A percentile compares a stretch with the other conserved stretches of the same genome.
Conservation (phyloP, 2,888 invertebrate genomes). For the Dasypolia templi region DNA sequence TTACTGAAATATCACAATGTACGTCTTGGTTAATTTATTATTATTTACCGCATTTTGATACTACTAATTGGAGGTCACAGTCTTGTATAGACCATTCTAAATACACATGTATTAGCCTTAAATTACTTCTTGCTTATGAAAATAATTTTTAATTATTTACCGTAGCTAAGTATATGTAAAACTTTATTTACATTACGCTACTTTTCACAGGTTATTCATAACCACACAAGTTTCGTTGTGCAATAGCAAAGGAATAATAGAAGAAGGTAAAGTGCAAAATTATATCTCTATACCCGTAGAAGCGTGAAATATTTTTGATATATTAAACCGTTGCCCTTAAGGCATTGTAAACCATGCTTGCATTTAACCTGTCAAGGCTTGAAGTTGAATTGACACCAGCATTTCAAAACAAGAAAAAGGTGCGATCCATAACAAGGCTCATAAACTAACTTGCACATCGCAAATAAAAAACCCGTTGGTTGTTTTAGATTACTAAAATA, state of each 20-base stretch:
- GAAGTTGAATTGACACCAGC: not conserved
- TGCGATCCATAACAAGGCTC: not conserved
- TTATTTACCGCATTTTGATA: constrained; percentile 9
- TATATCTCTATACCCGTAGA: not conserved
- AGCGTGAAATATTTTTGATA: not conserved
- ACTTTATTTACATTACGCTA: not conserved
- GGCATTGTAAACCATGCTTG: not conserved
- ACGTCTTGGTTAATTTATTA: not conserved
- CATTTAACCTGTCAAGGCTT: not conserved
- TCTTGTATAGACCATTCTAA: not conserved
- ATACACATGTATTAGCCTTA: not conserved
- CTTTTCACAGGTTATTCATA: not conserved
- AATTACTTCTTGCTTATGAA: constrained; percentile 15
- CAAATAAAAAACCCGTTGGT: not conserved
- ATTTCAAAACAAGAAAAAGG: not conserved
- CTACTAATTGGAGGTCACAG: constrained; percentile 1
- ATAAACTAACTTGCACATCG: not conserved
- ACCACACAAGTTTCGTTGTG: not conserved
- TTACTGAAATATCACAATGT: not conserved
- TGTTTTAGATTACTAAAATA: not conserved
- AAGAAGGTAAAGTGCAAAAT: not conserved
- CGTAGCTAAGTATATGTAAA: not conserved
- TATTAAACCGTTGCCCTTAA: no score
- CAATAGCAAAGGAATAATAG: not conserved
- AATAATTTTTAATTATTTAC: not conserved